Evolutionary conservation across 2,113 vertebrate species (phyloP).

Genomic region (Corythaeola cristata): DNA sequence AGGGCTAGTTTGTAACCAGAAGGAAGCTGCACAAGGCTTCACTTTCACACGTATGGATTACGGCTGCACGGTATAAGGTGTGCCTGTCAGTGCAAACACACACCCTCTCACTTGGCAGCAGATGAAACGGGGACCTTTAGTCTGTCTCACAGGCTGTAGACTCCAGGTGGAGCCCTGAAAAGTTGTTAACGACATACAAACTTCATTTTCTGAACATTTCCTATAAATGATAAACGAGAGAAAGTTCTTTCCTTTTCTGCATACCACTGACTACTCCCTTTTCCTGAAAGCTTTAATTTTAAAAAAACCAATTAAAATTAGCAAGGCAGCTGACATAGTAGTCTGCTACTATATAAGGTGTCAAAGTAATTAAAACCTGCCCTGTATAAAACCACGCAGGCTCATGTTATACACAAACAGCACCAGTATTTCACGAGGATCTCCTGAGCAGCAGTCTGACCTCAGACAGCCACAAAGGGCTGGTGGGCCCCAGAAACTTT

Average conservation of each 20-base stretch:
- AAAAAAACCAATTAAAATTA: neutral
- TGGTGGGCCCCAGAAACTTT: neutral
- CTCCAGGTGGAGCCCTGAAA: neutral
- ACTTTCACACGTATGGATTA: neutral
- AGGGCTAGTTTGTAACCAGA: neutral
- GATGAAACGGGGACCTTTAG: neutral
- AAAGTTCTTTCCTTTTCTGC: neutral
- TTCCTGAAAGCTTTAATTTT: neutral
- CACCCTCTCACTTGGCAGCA: neutral
- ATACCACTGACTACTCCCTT: neutral
- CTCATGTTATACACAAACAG: neutral
- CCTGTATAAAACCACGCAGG: neutral
- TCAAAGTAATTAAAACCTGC: neutral
- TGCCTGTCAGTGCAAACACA: neutral
- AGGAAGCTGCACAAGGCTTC: neutral
- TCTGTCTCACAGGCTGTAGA: neutral
- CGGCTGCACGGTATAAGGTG: neutral
- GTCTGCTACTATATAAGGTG: neutral
- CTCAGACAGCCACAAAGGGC: neutral
- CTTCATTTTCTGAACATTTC: neutral
- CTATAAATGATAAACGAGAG: neutral
- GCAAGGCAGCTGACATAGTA: neutral
- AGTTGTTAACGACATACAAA: neutral
- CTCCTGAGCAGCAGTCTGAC: neutral
- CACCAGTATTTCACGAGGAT: neutral